Evolutionary conservation across 1,140 invertebrate genomes (phyloP).

Genomic region (Diachasmimorpha longicaudata): DNA sequence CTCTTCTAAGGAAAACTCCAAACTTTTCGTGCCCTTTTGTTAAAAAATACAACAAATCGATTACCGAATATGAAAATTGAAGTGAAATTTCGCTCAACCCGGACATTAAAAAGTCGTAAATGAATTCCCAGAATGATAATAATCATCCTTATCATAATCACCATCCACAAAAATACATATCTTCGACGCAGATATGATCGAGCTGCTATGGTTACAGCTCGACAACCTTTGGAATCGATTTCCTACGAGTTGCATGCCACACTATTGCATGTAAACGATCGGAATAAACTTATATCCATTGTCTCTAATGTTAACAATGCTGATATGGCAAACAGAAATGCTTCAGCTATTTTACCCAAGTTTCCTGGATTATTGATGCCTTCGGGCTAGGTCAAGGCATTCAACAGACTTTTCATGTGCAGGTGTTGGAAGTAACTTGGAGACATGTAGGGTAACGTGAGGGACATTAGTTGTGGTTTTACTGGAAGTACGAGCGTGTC

Average conservation of each 20-base stretch:
- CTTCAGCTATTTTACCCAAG: background rate
- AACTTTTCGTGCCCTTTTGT: too few species aligned
- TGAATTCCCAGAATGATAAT: background rate
- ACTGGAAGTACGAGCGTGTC: background rate
- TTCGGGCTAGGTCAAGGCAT: conserved; percentile 29
- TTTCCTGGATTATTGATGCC: conserved; percentile 14
- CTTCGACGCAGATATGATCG: conserved; percentile 24
- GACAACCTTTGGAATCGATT: conserved; percentile 48
- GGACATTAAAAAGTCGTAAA: too few species aligned
- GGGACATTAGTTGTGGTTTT: background rate
- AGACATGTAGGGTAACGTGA: background rate
- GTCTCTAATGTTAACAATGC: conserved; percentile 27
- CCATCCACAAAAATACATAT: background rate
- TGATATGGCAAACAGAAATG: background rate
- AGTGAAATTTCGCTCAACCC: too few species aligned
- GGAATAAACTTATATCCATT: background rate
- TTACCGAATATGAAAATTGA: too few species aligned
- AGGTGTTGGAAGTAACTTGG: background rate
- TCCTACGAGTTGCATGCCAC: conserved; percentile 10
- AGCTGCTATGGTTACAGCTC: conserved; percentile 49
- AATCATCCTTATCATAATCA: background rate
- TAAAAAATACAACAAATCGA: too few species aligned
- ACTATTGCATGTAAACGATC: background rate
- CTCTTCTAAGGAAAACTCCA: too few species aligned
- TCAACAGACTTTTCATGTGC: background rate